Base-by-base conservation (phyloP, 2,888 invertebrate genomes). In the Galeopsomyia nigrocyanea region DNA sequence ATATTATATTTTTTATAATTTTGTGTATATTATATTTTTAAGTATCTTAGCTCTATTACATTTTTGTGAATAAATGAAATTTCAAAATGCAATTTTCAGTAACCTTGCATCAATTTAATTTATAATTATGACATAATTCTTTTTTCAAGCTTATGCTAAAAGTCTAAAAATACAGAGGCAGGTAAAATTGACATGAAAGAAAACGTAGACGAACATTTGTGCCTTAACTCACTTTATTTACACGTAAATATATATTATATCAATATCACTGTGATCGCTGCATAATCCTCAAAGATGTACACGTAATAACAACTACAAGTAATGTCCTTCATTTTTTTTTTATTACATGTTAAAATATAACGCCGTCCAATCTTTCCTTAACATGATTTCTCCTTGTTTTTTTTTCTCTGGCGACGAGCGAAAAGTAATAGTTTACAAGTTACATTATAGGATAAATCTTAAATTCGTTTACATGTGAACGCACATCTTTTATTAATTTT, bases 231-330 rank as follows among this genome's bases (percentile, higher is more conserved):
- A 21, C 63, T 76, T 86, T 86, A 86, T 86, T 86, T 86, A 86
- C 85, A 86, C 82, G 83, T 82, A 85, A 84, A 85, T 86, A 85
- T 84, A 84, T 86, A 84, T 84, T 84, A 84, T 81, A 80, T 83
- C 84, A 83, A 71, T 81, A 82, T 84, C 84, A 84, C 82, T 82
- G 81, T 82, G 79, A 80, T 82, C 77, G 80, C 81, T 79, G 78
- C 77, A 82, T 80, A 84, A 81, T 79, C 79, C 79, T 82, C 80
- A 77, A 78, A 83, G 82, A 85, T 83, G 80, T 84, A 84, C 81
- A 83, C 79, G 78, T 81, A 82, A 79, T 81, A 79, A 80, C 80
- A 80, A 78, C 81, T 82, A 81, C 79, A 79, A 79, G 78, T 78
- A 76, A 77, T 75, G 76, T 76, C 71, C 74, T 70, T 76, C 73